Conservation (phyloP, 2,888 invertebrate species). For the Meloe dianella region DNA sequence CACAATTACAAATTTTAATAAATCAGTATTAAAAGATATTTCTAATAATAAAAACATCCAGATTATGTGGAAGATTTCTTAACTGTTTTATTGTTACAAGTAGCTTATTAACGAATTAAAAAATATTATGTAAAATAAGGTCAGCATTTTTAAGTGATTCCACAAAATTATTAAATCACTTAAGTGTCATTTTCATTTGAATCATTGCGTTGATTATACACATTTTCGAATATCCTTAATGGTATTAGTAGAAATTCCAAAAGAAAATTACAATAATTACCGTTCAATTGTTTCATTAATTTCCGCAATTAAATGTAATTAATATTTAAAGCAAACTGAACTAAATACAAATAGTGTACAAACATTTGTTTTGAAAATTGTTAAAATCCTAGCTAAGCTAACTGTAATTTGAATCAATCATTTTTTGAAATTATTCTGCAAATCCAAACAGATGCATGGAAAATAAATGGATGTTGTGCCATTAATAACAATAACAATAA, state of each 20-base stretch:
- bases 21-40: neutral
- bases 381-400: slow-evolving; percentile 20
- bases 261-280: neutral
- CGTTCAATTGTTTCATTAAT: neutral
- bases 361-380: slow-evolving; percentile 20
- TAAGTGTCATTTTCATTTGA: neutral
- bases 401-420: neutral
- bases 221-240: neutral
- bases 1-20: neutral
- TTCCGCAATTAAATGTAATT: neutral
- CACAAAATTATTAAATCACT: neutral
- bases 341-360: slow-evolving; percentile 14
- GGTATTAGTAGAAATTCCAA: neutral
- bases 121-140: neutral
- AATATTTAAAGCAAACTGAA: neutral
- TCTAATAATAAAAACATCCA: neutral
- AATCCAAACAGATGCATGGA: neutral
- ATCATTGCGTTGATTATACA: neutral
- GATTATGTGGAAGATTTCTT: neutral
- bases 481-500: slow-evolving; percentile 7
- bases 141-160: neutral
- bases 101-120: too few species aligned
- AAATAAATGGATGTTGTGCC: slow-evolving; percentile 21
- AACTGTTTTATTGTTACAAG: neutral
- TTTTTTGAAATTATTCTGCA: neutral